A percentile compares a stretch with the other conserved stretches of the same genome.
Conservation (phyloP, 2,888 invertebrate species). For the Charanyca ferruginea region DNA sequence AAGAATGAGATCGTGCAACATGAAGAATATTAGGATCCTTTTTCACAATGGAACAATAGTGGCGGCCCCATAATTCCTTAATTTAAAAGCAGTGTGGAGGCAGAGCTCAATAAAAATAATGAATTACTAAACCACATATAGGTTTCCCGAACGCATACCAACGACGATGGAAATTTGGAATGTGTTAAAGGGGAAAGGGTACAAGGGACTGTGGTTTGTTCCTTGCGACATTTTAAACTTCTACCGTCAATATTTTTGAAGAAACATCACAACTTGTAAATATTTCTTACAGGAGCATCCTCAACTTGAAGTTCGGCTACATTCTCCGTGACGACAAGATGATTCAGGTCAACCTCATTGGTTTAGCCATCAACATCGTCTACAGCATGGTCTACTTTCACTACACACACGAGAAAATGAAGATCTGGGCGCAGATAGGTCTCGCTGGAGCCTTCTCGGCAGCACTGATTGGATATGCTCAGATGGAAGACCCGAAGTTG, state of each 20-base stretch:
- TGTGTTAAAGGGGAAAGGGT: no score
- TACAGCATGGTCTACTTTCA: slow-evolving; percentile 93
- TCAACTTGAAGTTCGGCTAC: slow-evolving; percentile 95
- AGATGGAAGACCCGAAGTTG: slow-evolving; percentile 92
- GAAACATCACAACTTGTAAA: neutral
- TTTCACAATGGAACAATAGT: neutral
- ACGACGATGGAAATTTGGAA: no score
- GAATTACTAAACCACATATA: no score
- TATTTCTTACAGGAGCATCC: slow-evolving; percentile 91
- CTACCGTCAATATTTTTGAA: no score
- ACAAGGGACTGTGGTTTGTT: no score
- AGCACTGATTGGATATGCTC: slow-evolving; percentile 92
- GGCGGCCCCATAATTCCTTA: no score
- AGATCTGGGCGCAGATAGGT: slow-evolving; percentile 91
- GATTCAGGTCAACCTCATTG: slow-evolving; percentile 95
- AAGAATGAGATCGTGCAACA: neutral
- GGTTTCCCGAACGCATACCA: no score
- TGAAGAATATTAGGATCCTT: neutral
- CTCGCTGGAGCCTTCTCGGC: slow-evolving; percentile 90
- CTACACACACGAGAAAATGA: slow-evolving; percentile 90
- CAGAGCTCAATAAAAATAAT: no score
- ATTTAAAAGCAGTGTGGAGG: no score
- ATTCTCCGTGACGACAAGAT: slow-evolving; percentile 94
- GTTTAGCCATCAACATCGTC: slow-evolving; percentile 92
- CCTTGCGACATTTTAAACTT: no score